Conservation (phyloP, 2,113 vertebrate genomes). For the Climacteris rufus region DNA sequence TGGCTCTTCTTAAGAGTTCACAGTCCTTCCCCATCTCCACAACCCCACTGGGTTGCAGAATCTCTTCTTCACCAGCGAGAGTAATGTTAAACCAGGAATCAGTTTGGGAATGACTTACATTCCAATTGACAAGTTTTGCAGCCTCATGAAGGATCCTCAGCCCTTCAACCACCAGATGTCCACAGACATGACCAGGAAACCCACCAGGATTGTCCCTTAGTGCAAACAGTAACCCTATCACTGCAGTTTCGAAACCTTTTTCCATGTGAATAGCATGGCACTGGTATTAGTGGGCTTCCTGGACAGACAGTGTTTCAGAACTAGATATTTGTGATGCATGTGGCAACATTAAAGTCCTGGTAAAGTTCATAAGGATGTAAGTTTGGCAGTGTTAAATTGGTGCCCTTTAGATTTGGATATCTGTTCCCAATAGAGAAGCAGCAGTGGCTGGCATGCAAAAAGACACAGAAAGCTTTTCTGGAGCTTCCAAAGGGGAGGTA, state of each 20-base stretch:
- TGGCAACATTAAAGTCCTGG: neutral
- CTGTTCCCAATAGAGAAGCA: neutral
- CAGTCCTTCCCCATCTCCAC: neutral
- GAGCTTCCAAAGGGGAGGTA: neutral
- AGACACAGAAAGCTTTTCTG: neutral
- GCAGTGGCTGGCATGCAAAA: neutral
- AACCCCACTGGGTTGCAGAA: neutral
- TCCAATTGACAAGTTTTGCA: neutral
- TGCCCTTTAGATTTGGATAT: neutral
- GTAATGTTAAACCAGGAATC: neutral
- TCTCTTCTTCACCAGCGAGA: neutral
- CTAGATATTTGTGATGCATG: neutral
- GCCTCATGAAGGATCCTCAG: neutral
- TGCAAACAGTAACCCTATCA: neutral
- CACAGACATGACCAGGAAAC: neutral
- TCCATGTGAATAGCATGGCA: neutral
- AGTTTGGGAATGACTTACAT: neutral
- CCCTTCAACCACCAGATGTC: rapidly evolving
- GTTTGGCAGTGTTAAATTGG: neutral
- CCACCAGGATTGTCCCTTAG: neutral
- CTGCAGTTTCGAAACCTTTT: neutral
- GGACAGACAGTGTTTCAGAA: neutral
- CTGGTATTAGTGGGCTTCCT: neutral
- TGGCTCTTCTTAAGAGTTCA: neutral
- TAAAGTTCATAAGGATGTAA: neutral